Conservation (phyloP, 2,797 vertebrate genomes). For the Yasuhikotakia modesta region DNA sequence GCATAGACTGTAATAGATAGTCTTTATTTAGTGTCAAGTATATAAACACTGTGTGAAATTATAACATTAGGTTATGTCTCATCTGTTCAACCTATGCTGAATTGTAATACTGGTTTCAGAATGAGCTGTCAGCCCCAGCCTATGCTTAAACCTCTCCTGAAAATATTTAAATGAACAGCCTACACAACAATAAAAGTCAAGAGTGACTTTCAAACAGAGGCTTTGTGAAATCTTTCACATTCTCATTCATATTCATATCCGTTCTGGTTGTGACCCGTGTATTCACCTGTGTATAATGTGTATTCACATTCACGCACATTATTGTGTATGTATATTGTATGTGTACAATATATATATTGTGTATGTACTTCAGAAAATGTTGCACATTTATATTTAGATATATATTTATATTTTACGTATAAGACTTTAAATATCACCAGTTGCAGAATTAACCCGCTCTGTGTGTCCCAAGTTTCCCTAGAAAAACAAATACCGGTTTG, state of each 20-base stretch:
- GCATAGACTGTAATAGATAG: not conserved
- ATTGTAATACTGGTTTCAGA: slow-evolving; percentile 10
- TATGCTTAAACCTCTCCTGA: not conserved
- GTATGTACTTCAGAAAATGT: not conserved
- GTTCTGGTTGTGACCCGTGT: not conserved
- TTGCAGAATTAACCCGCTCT: no score
- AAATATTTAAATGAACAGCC: not conserved
- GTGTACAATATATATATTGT: not conserved
- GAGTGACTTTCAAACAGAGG: slow-evolving; percentile 3
- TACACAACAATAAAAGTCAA: slow-evolving; percentile 3
- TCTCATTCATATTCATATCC: not conserved
- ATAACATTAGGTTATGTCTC: not conserved
- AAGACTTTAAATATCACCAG: no score
- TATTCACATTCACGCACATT: not conserved
- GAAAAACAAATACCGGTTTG: no score
- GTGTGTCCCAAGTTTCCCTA: no score
- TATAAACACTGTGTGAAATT: not conserved
- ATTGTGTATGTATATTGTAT: not conserved
- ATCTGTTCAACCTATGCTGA: not conserved
- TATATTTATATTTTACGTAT: no score
- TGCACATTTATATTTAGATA: no score
- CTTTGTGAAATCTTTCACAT: not conserved
- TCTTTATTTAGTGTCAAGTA: not conserved
- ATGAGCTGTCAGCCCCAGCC: not conserved
- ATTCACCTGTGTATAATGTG: no score